These are phyloP conservation scores for Rhabdornis inornatus DNA, from an alignment of 2,113 vertebrate species.

Conservation along the genomic window DNA sequence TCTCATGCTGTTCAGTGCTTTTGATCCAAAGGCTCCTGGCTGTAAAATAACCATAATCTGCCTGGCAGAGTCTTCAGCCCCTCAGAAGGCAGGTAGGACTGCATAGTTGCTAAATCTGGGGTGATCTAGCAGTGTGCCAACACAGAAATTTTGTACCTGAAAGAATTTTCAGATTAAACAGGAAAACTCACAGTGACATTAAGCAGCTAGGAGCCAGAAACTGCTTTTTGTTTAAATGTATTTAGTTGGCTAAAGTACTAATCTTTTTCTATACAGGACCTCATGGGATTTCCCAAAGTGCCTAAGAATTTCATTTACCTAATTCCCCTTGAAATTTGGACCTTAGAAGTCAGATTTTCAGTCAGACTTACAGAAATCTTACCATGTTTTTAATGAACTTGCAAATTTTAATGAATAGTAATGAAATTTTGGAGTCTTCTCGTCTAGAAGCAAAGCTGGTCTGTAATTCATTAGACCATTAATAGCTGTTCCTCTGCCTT, in stretches of 20 bases:
- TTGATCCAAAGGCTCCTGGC: not conserved
- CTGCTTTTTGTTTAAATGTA: not conserved
- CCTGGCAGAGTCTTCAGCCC: not conserved
- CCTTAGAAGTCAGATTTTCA: not conserved
- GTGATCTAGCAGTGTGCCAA: not conserved
- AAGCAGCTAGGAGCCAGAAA: not conserved
- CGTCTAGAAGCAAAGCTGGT: conserved; percentile 34
- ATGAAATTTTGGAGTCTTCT: conserved; percentile 35
- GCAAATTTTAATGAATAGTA: conserved; percentile 28
- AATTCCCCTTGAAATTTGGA: not conserved
- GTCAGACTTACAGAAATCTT: conserved; percentile 2
- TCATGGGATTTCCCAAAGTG: not conserved
- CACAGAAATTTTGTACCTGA: not conserved
- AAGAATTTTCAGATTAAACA: not conserved
- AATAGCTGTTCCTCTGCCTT: conserved; percentile 46
- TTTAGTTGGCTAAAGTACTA: not conserved
- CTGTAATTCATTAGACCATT: conserved; percentile 50
- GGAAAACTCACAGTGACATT: not conserved
- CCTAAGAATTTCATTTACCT: not conserved
- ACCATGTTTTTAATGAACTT: conserved; percentile 26
- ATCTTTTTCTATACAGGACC: not conserved
- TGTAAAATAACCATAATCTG: not conserved
- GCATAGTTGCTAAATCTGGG: not conserved
- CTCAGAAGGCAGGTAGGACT: not conserved
- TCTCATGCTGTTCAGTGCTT: not conserved